Conservation (phyloP, 2,113 vertebrate genomes). For the Silurus meridionalis region DNA sequence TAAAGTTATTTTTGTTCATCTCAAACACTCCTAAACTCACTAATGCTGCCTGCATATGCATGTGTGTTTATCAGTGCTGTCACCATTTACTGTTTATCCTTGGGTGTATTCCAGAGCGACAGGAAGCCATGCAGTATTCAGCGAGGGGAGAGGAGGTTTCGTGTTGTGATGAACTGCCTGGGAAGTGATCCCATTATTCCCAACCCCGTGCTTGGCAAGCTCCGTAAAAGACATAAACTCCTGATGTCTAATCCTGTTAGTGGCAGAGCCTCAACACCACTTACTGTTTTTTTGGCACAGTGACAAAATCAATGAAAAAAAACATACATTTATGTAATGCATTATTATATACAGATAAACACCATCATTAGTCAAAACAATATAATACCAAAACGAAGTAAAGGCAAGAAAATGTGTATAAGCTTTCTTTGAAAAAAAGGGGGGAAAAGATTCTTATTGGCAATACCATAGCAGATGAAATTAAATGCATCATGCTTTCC, state of each 20-base stretch:
- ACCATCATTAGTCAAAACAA: constrained; percentile 10
- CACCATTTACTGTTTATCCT: constrained; percentile 55
- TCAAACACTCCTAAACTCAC: constrained; percentile 38
- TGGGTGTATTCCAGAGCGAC: constrained; percentile 30
- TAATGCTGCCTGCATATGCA: constrained; percentile 12
- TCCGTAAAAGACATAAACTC: constrained; percentile 76
- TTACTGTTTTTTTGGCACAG: constrained; percentile 67
- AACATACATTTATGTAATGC: constrained; percentile 1
- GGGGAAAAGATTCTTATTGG: constrained; percentile 34
- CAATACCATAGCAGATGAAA: constrained; percentile 44
- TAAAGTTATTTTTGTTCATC: neutral
- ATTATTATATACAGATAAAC: constrained; percentile 12
- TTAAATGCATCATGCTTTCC: constrained; percentile 27
- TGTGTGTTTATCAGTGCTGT: constrained; percentile 52
- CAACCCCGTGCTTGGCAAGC: constrained; percentile 69
- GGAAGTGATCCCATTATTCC: constrained; percentile 75
- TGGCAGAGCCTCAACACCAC: constrained; percentile 70
- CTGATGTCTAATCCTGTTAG: constrained; percentile 78
- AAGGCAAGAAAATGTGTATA: constrained; percentile 2
- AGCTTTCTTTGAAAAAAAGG: neutral
- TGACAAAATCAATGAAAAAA: constrained; percentile 68
- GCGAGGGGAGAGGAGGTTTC: constrained; percentile 65
- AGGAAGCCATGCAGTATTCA: constrained; percentile 43
- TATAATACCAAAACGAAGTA: neutral
- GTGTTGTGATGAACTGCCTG: constrained; percentile 71